Evolutionary conservation across 2,797 vertebrate species (phyloP).

Genomic region (Tragopan temminckii): DNA sequence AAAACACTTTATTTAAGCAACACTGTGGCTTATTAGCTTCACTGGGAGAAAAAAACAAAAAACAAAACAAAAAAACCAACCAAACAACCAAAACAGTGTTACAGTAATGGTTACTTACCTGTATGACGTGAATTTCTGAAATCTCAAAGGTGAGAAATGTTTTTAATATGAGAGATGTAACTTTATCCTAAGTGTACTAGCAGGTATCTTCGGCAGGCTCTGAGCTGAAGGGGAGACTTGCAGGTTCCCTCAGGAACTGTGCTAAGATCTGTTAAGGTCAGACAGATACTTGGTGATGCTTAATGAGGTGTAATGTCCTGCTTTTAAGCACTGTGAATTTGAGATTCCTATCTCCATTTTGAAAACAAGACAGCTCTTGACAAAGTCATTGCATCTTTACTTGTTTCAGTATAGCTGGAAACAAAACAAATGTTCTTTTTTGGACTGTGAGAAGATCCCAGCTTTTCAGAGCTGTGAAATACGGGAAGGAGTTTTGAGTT

Average conservation of each 20-base stretch:
- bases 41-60: not conserved
- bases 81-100: not conserved
- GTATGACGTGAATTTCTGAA: not conserved
- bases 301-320: not conserved
- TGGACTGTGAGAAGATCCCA: not conserved
- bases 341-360: not conserved
- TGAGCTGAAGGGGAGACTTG: not conserved
- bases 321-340: not conserved
- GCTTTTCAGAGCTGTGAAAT: not conserved
- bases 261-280: not conserved
- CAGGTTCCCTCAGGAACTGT: not conserved
- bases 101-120: not conserved
- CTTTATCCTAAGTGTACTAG: not conserved
- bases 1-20: not conserved
- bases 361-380: not conserved
- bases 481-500: not conserved
- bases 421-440: not conserved
- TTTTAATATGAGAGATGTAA: not conserved
- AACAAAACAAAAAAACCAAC: no score
- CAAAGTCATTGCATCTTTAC: not conserved
- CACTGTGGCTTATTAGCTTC: not conserved
- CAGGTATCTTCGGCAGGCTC: not conserved
- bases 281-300: not conserved
- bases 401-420: not conserved
- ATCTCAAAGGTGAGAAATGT: not conserved